A percentile compares a stretch with the other conserved stretches of the same genome.
Evolutionary conservation across 2,113 vertebrate species (phyloP).

Genomic region (Heterotilapia buettikoferi): DNA sequence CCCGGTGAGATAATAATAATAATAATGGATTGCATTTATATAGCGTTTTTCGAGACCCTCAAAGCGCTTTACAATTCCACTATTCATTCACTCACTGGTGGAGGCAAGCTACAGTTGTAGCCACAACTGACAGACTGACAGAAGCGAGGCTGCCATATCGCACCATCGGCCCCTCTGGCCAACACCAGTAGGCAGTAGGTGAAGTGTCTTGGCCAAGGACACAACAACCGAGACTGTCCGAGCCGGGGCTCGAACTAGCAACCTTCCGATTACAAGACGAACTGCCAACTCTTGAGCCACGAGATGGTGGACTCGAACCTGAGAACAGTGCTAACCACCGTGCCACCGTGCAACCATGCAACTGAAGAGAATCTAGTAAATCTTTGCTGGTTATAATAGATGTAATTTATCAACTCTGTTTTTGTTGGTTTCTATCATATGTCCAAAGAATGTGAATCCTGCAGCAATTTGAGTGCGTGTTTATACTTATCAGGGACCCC

Average conservation of each 20-base stretch:
- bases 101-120: background rate
- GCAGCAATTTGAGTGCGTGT: background rate
- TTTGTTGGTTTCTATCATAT: background rate
- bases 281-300: background rate
- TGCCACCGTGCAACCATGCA: accelerated
- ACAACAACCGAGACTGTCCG: accelerated
- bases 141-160: accelerated
- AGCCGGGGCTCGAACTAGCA: accelerated
- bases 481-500: background rate
- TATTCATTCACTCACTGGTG: background rate
- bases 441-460: background rate
- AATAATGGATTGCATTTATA: background rate
- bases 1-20: background rate
- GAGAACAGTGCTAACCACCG: background rate
- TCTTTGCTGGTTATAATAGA: background rate
- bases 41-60: accelerated
- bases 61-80: accelerated
- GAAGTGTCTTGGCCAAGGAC: background rate
- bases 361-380: background rate
- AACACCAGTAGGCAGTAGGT: accelerated
- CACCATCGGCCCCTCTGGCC: accelerated
- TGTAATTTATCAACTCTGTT: background rate
- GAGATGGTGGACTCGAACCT: background rate
- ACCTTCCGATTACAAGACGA: accelerated
- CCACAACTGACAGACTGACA: background rate